Evolutionary conservation across 2,113 vertebrate genomes (phyloP).

Genomic region (Emydocephalus ijimae): DNA sequence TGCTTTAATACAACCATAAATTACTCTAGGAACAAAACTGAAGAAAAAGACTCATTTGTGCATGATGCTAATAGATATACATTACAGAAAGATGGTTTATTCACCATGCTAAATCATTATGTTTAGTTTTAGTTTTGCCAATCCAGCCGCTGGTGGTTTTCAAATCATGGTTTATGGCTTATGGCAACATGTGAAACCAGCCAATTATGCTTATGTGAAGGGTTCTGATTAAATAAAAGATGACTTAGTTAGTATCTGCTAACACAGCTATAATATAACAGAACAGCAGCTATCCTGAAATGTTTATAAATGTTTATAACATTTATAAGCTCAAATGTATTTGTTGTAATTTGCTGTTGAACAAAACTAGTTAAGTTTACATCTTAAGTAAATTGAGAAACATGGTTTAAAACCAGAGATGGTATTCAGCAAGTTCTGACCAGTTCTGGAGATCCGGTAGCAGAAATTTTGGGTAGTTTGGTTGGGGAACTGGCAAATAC

Average conservation of each 20-base stretch:
- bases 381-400: background rate
- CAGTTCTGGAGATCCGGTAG: too few relatives aligned
- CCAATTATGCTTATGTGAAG: background rate
- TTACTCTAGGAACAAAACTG: background rate
- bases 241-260: background rate
- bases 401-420: background rate
- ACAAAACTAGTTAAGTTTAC: background rate
- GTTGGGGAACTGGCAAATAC: too few relatives aligned
- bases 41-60: background rate
- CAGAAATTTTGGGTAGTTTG: too few relatives aligned
- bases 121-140: background rate
- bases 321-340: background rate
- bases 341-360: background rate
- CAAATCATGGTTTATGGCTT: background rate
- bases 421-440: too few relatives aligned
- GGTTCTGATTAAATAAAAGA: background rate
- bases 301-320: too few relatives aligned
- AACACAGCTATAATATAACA: background rate
- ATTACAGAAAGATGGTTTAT: background rate
- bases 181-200: background rate
- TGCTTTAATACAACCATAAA: background rate
- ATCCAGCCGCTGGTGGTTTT: background rate
- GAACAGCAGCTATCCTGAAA: background rate
- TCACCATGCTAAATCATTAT: background rate
- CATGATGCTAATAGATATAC: background rate